Conservation (phyloP, 2,113 vertebrate species). For the Poicephalus gulielmi region DNA sequence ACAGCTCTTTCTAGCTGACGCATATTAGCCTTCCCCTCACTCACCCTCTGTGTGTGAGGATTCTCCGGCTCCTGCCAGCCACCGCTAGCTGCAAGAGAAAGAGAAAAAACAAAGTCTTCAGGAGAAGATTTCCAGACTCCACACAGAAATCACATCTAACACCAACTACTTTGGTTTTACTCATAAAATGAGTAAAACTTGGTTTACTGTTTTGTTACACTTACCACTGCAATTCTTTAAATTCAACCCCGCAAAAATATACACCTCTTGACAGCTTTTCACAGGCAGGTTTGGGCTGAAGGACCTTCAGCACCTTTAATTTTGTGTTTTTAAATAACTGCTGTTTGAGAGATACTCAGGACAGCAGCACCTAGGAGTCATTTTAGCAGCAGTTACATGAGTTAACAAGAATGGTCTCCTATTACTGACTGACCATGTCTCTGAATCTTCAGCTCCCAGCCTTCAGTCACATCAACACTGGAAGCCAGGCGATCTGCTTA, state of each 20-base stretch:
- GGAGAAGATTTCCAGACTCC: background rate
- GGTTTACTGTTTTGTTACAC: background rate
- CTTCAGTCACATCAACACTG: background rate
- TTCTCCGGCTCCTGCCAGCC: constrained; percentile 99
- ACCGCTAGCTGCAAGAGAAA: constrained; percentile 87
- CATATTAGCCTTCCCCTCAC: constrained; percentile 14
- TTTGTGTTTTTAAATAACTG: background rate
- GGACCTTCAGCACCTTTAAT: background rate
- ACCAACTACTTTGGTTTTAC: background rate
- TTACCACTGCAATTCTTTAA: background rate
- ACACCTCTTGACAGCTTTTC: background rate
- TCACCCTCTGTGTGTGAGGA: constrained; percentile 89
- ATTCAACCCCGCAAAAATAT: background rate
- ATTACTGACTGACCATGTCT: background rate
- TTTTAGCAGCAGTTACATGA: background rate
- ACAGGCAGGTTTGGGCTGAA: background rate
- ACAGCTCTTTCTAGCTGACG: background rate
- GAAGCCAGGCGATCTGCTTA: background rate
- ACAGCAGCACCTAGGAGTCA: background rate
- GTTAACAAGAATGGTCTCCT: background rate
- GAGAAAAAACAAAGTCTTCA: background rate
- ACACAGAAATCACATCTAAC: background rate
- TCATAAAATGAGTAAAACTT: no score
- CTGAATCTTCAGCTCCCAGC: background rate
- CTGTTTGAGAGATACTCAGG: background rate